A percentile compares a stretch with the other conserved stretches of the same genome.
Conservation (phyloP, 2,888 invertebrate species). For the Tryphoninae sp. region DNA sequence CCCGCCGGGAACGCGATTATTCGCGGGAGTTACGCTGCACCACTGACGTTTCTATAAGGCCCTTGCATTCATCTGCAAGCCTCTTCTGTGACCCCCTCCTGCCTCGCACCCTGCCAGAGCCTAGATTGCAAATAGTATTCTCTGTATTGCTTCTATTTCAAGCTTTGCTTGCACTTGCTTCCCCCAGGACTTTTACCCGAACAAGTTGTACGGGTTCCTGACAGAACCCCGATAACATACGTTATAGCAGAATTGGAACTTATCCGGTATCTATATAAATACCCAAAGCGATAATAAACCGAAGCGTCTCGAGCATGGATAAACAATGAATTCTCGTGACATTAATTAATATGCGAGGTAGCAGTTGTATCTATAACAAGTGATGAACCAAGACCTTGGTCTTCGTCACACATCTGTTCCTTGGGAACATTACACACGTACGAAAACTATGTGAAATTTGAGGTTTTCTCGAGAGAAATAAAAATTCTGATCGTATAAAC, state of each 20-base stretch:
- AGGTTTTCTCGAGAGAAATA: conserved; percentile 7
- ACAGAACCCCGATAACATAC: background rate
- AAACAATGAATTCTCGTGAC: conserved; percentile 26
- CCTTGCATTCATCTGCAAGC: background rate
- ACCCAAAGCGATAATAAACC: conserved; percentile 9
- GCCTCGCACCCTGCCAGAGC: conserved; percentile 1
- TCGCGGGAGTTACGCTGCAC: conserved; percentile 47
- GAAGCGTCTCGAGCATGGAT: background rate
- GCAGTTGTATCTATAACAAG: background rate
- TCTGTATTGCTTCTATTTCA: conserved; percentile 20
- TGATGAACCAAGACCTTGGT: background rate
- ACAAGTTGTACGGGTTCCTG: conserved; percentile 26
- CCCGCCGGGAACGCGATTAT: conserved; percentile 51
- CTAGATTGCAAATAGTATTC: conserved; percentile 22
- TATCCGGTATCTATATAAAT: background rate
- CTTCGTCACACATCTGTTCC: background rate
- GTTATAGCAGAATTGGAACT: conserved; percentile 10
- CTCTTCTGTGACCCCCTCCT: background rate
- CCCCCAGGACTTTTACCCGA: conserved; percentile 7
- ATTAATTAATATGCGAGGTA: conserved; percentile 19
- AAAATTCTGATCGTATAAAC: background rate
- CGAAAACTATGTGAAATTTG: too few relatives aligned
- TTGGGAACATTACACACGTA: too few relatives aligned
- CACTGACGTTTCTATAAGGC: conserved; percentile 44
- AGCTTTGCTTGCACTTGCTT: conserved; percentile 18